These are phyloP conservation scores for Drosophila sucinea DNA, from an alignment of 1,140 invertebrate genomes.

Conservation along the genomic window DNA sequence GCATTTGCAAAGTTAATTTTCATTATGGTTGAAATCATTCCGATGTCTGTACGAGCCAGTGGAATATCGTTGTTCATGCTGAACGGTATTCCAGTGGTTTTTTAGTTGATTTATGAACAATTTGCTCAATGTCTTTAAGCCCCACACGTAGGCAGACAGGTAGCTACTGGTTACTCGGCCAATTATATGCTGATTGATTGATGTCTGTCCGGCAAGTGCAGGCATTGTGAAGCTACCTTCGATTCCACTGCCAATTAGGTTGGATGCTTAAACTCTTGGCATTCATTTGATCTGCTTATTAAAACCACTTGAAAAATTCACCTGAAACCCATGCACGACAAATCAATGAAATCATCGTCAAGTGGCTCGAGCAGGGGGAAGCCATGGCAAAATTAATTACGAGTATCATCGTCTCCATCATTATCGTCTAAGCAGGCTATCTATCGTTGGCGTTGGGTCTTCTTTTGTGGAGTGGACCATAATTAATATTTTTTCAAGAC, in stretches of 20 bases:
- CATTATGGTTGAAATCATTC: conserved; percentile 51
- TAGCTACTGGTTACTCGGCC: neutral
- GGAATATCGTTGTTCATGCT: conserved; percentile 39
- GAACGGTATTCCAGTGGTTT: neutral
- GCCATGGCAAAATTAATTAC: conserved; percentile 52
- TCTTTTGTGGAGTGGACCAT: conserved; percentile 50
- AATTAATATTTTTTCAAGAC: conserved; percentile 66
- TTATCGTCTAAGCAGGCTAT: conserved; percentile 21
- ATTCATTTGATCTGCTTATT: conserved; percentile 23
- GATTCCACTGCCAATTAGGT: neutral
- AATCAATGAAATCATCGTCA: conserved; percentile 43
- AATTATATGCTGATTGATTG: conserved; percentile 1
- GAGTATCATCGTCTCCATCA: conserved; percentile 38
- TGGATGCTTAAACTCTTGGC: conserved; percentile 3
- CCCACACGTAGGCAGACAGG: neutral
- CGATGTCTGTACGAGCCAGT: conserved; percentile 23
- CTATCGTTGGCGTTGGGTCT: conserved; percentile 22
- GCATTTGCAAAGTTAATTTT: conserved; percentile 74
- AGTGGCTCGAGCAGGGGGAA: conserved; percentile 29
- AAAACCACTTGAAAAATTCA: conserved; percentile 47
- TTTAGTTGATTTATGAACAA: conserved; percentile 1
- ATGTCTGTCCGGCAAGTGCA: neutral
- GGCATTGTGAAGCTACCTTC: neutral
- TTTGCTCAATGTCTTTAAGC: neutral
- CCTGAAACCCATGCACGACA: conserved; percentile 37